phyloP scores from a whole-genome alignment of 2,888 invertebrate genomes.

The Formica aserva region DNA sequence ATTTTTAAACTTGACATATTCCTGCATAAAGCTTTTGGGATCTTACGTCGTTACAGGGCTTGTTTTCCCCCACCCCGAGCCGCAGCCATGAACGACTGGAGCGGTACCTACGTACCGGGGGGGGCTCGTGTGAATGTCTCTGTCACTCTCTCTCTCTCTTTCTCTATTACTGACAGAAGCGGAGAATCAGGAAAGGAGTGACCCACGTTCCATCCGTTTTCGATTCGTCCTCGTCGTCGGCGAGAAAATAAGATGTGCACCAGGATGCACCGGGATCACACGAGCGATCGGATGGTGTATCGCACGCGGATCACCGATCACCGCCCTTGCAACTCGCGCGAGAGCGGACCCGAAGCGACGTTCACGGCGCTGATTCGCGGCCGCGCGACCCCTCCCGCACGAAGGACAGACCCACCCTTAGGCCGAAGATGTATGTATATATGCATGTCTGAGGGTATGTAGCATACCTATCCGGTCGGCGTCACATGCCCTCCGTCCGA shows the following conservation, averaged over 20 bases:
- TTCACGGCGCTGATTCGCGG: constrained; percentile 22
- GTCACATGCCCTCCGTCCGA: background rate
- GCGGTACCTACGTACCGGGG: constrained; percentile 66
- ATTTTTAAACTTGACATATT: constrained; percentile 89
- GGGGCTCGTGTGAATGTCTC: constrained; percentile 71
- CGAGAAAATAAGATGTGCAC: background rate
- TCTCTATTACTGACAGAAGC: constrained; percentile 62
- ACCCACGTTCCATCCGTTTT: constrained; percentile 75
- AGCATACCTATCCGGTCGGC: background rate
- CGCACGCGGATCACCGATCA: constrained; percentile 5
- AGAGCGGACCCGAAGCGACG: constrained; percentile 2
- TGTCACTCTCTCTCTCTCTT: background rate
- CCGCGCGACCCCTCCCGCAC: constrained; percentile 74
- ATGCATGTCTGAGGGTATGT: background rate
- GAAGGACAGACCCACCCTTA: constrained; percentile 79
- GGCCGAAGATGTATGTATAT: constrained; percentile 61
- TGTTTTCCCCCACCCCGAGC: constrained; percentile 82
- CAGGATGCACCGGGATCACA: background rate
- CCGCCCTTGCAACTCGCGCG: constrained; percentile 34
- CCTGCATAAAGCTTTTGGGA: constrained; percentile 84
- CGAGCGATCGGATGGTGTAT: background rate
- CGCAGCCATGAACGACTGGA: constrained; percentile 80
- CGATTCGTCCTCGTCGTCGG: constrained; percentile 88
- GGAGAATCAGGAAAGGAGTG: constrained; percentile 75
- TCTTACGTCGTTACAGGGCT: constrained; percentile 79